Conservation (phyloP, 37 sponge, comb jelly and placozoan genomes). For the Halisarca cf. caerulea region DNA sequence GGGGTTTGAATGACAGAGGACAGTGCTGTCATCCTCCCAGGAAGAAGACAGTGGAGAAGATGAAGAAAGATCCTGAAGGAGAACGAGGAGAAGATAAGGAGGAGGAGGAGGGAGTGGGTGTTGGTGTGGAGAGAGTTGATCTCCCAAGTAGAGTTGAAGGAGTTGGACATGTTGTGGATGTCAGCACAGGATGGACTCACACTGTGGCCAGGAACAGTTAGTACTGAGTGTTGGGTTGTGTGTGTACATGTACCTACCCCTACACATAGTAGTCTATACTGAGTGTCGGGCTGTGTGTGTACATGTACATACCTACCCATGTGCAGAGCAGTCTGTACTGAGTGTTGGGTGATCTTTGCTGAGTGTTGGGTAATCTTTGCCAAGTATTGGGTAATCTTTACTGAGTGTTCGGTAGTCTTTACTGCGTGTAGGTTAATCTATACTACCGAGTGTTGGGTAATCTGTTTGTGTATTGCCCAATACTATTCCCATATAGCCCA, state of each 20-base stretch:
- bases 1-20: constrained; percentile 66
- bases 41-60: neutral
- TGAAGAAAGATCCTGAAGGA: neutral
- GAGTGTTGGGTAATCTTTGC: no score
- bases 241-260: neutral
- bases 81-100: neutral
- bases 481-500: no score
- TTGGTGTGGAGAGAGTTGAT: neutral
- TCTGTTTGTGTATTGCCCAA: no score
- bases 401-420: no score
- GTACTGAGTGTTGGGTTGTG: neutral
- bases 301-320: no score
- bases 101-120: neutral
- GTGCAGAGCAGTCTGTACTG: neutral
- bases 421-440: no score
- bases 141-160: constrained; percentile 26
- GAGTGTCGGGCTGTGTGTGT: neutral
- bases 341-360: no score
- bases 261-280: neutral
- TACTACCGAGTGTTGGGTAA: no score
- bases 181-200: constrained; percentile 86
- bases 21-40: constrained; percentile 54
- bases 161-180: constrained; percentile 30
- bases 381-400: no score
- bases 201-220: constrained; percentile 31